Percentiles rank a stretch among this genome's conserved stretches.
phyloP scores from a whole-genome alignment of 1,140 invertebrate genomes.

The Pseudomyrmex dendroicus region DNA sequence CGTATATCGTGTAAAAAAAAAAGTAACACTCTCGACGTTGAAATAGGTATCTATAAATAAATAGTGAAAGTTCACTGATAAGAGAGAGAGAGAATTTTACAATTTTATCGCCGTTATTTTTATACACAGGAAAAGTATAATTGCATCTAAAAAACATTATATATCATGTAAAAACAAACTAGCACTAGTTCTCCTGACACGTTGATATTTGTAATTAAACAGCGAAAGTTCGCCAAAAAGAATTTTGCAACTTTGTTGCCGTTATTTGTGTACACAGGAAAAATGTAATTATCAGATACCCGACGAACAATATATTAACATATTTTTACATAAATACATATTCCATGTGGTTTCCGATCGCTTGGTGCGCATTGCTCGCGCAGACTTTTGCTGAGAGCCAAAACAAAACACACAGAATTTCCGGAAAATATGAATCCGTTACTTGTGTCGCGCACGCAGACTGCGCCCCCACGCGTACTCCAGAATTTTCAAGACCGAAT shows the following conservation, averaged over 20 bases:
- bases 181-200: not conserved
- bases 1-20: too few species aligned
- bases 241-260: not conserved
- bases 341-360: not conserved
- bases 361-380: too few species aligned
- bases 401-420: not conserved
- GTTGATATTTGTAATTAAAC: too few species aligned
- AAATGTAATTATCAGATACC: not conserved
- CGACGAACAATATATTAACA: slow-evolving; percentile 25
- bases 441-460: not conserved
- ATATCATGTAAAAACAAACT: too few species aligned
- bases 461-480: not conserved
- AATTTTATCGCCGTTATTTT: too few species aligned
- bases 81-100: too few species aligned
- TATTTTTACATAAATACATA: slow-evolving; percentile 32
- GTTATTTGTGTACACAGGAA: not conserved
- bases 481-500: slow-evolving; percentile 42
- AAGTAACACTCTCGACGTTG: too few species aligned
- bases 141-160: not conserved
- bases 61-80: too few species aligned
- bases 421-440: slow-evolving; percentile 22
- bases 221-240: too few species aligned
- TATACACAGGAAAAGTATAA: too few species aligned
- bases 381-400: not conserved
- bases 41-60: too few species aligned